A percentile compares a stretch with the other conserved stretches of the same genome.
Conservation (phyloP, 2,113 vertebrate species). For the Centrocercus urophasianus region DNA sequence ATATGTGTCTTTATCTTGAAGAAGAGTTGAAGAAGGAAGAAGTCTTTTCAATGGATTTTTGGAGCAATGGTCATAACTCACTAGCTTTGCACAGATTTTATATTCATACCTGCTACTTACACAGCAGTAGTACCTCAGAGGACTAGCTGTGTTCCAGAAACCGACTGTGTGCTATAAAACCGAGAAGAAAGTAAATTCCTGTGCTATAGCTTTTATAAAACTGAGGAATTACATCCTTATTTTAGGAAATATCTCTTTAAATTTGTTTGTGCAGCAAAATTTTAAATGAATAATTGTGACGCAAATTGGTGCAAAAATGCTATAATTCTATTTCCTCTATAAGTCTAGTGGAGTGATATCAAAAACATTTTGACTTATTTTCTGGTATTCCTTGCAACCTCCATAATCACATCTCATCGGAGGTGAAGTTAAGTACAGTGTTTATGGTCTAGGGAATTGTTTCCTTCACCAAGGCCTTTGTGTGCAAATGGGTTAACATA, state of each 20-base stretch:
- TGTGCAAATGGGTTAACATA: background rate
- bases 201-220: background rate
- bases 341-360: background rate
- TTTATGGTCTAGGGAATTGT: background rate
- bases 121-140: background rate
- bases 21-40: background rate
- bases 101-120: background rate
- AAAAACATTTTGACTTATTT: background rate
- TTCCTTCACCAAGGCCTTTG: background rate
- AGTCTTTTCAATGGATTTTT: background rate
- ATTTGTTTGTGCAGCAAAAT: background rate
- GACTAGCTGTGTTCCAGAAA: background rate
- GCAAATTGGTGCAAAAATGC: background rate
- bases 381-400: background rate
- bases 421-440: background rate
- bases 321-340: background rate
- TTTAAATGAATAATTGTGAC: background rate
- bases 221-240: background rate
- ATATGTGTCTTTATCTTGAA: background rate
- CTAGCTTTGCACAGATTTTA: background rate
- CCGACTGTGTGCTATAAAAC: background rate
- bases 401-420: background rate
- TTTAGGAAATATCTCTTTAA: background rate
- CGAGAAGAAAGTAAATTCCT: background rate
- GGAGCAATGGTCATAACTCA: background rate